Conservation (phyloP, 2,113 vertebrate species). For the Strigops habroptila region DNA sequence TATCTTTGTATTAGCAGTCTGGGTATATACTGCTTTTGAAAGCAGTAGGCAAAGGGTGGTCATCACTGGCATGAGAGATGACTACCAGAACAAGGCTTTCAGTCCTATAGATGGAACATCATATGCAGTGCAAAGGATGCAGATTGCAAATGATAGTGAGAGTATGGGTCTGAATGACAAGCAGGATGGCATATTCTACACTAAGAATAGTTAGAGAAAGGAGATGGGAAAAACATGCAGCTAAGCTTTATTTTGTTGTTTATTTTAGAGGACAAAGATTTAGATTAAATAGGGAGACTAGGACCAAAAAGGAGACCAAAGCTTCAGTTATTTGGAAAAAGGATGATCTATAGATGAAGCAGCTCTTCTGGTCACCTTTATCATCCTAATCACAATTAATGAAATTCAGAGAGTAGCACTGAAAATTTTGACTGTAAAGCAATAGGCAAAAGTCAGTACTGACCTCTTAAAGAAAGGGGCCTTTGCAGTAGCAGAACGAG, state of each 20-base stretch:
- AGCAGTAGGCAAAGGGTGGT: not conserved
- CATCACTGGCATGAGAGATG: not conserved
- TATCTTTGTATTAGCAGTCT: not conserved
- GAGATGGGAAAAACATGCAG: not conserved
- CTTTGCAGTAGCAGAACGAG: not conserved
- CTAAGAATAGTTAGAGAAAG: not conserved
- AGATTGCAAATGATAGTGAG: not conserved
- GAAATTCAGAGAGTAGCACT: not conserved
- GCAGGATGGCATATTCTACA: not conserved
- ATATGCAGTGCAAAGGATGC: not conserved
- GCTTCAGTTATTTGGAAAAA: not conserved
- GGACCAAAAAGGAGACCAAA: not conserved
- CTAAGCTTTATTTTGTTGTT: not conserved
- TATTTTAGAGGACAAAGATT: not conserved
- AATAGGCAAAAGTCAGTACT: not conserved
- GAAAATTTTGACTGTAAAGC: not conserved
- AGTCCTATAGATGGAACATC: not conserved
- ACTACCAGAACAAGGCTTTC: not conserved
- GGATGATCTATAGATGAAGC: not conserved
- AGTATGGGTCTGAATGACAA: not conserved
- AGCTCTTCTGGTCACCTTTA: not conserved
- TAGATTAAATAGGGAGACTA: not conserved
- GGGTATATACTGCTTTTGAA: not conserved
- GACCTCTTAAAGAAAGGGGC: not conserved
- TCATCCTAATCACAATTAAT: not conserved